These are phyloP conservation scores for Nothoprocta pentlandii DNA, from an alignment of 2,113 vertebrate species.

Conservation along the genomic window DNA sequence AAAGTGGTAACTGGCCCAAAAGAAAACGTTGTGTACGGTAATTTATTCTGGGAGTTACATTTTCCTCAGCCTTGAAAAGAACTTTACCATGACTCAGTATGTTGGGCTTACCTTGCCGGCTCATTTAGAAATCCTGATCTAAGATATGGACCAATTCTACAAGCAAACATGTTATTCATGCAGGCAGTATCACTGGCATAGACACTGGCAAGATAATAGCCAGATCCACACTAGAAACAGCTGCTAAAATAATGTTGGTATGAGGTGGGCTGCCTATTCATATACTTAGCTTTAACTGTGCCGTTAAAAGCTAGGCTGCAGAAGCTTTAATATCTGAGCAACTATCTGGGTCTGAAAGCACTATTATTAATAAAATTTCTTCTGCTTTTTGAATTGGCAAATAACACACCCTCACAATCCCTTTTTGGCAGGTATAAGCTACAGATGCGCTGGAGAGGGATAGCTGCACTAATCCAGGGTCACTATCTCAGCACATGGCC, in stretches of 20 bases:
- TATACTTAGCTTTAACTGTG: conserved; percentile 46
- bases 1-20: conserved; percentile 43
- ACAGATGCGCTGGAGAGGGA: conserved; percentile 25
- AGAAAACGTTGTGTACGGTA: conserved; percentile 24
- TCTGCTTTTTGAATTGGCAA: conserved; percentile 30
- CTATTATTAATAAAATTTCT: conserved; percentile 42
- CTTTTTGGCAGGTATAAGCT: conserved; percentile 41
- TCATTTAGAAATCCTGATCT: neutral
- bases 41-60: conserved; percentile 47
- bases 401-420: neutral
- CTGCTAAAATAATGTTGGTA: rapidly evolving
- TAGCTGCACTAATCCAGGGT: conserved; percentile 17
- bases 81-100: conserved; percentile 33
- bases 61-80: conserved; percentile 28
- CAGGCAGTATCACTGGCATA: neutral
- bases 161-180: neutral
- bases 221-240: neutral
- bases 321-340: conserved; percentile 43
- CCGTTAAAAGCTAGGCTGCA: neutral
- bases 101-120: neutral
- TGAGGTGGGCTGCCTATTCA: conserved; percentile 9
- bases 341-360: conserved; percentile 23
- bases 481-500: conserved; percentile 32
- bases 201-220: neutral
- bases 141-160: neutral